Conservation (phyloP, 2,797 vertebrate genomes). For the Chaenodraco wilsoni region DNA sequence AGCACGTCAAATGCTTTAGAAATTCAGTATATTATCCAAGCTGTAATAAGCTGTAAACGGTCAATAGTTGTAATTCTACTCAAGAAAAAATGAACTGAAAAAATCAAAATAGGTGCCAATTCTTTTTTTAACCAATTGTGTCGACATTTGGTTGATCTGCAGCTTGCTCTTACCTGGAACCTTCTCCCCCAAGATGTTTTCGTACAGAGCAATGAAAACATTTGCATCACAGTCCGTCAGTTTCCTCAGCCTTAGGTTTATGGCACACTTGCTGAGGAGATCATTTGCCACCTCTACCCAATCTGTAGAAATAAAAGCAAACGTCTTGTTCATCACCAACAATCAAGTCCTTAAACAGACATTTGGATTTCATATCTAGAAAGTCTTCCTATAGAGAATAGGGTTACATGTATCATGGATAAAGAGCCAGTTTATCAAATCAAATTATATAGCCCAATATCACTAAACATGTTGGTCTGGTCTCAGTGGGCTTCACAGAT, state of each 20-base stretch:
- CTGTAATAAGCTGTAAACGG: background rate
- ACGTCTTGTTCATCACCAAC: background rate
- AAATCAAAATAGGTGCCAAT: too few relatives aligned
- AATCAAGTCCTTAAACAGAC: background rate
- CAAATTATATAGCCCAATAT: too few relatives aligned
- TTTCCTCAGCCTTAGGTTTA: conserved; percentile 83
- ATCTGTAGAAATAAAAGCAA: conserved; percentile 74
- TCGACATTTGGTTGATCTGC: background rate
- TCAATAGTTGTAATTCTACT: background rate
- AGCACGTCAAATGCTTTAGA: background rate
- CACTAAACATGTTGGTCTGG: too few relatives aligned
- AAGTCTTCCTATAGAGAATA: background rate
- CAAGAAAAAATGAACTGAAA: background rate
- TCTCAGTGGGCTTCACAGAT: too few relatives aligned
- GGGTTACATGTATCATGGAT: background rate
- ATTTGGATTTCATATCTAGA: background rate
- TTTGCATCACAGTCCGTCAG: conserved; percentile 90
- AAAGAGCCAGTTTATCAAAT: background rate
- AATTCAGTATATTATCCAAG: background rate
- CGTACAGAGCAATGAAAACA: conserved; percentile 90
- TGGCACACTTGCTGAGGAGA: conserved; percentile 89
- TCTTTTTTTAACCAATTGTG: background rate
- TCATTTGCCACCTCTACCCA: conserved; percentile 91
- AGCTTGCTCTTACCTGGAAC: conserved; percentile 88
- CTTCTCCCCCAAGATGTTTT: conserved; percentile 91